Evolutionary conservation across 2,797 vertebrate species (phyloP).

Genomic region (Cryptoprocta ferox): DNA sequence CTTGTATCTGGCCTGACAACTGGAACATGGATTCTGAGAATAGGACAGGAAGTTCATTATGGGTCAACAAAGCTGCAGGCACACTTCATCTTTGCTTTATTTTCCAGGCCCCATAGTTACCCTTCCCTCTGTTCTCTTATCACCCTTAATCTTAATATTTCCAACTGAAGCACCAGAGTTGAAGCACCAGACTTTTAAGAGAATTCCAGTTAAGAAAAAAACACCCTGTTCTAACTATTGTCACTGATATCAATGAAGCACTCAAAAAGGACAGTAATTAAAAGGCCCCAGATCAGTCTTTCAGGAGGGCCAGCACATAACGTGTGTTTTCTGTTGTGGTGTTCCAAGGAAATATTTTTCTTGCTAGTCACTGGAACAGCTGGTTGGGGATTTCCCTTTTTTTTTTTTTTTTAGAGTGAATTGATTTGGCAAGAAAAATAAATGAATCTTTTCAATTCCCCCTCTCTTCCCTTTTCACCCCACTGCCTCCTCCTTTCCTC

Average conservation of each 20-base stretch:
- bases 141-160: background rate
- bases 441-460: slow-evolving; percentile 12
- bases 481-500: background rate
- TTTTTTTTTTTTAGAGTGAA: slow-evolving; percentile 53
- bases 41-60: background rate
- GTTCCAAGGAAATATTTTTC: slow-evolving; percentile 68
- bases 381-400: slow-evolving; percentile 75
- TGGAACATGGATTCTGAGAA: background rate
- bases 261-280: background rate
- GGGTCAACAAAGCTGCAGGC: background rate
- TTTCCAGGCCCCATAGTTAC: background rate
- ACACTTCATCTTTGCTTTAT: background rate
- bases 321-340: background rate
- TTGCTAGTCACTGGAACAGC: slow-evolving; percentile 67
- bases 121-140: background rate
- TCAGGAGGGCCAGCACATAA: background rate
- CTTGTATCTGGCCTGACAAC: background rate
- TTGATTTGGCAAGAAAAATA: slow-evolving; percentile 64
- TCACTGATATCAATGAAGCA: background rate
- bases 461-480: too few relatives aligned
- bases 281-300: background rate
- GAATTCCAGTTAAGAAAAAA: background rate
- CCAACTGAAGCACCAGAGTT: background rate
- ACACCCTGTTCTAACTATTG: background rate
- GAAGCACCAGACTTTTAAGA: background rate